Evolutionary conservation across 2,797 vertebrate species (phyloP), one percentile per base, ranked within the genome.

Genomic region (Glossophaga mutica): DNA sequence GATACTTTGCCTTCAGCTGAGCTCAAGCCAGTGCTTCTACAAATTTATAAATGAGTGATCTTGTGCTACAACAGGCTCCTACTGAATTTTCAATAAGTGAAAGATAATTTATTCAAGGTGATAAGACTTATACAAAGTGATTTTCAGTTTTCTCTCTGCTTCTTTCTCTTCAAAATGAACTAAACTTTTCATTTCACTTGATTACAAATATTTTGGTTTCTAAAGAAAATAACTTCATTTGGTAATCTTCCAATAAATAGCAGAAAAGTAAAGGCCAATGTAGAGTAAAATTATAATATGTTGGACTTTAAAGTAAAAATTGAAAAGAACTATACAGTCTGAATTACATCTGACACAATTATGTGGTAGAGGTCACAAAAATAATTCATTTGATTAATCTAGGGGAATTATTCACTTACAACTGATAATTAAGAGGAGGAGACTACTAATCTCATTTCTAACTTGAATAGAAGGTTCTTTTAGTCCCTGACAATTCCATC

Each of bases 41-140:
- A 93, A 78, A 92, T 76, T 88, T 52, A 55, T 77, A 26, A 92
- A 96, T 74, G 39, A 85, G 52, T 82, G 62, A 48, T 16, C 4
- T 79, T 59, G 19, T 90, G 55, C 46, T 93, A 7, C 39, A 59
- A 65, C n/a, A 90, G 50, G 29, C 44, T 77, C 67, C 86, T 85
- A 24, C 44, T 91, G 52, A 94, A 92, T 94, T 95, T 86, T 95
- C 92, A 94, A 86, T 94, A 93, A 86, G 50, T 81, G 18, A 37
- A 94, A 55, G 42, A 18, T 87, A 86, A 94, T 87, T 88, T 88
- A 84, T 76, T 96, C 62, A 84, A 84, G 88, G 37, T 15, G 94
- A 10, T 79, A n/a, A 59, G 34, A 78, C n/a, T 87, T 96, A 88
- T 46, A 52, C 44, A 74, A 90, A 94, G 57, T 91, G 34, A 39